Conservation (phyloP, 2,797 vertebrate species). For the Crax fasciolata region DNA sequence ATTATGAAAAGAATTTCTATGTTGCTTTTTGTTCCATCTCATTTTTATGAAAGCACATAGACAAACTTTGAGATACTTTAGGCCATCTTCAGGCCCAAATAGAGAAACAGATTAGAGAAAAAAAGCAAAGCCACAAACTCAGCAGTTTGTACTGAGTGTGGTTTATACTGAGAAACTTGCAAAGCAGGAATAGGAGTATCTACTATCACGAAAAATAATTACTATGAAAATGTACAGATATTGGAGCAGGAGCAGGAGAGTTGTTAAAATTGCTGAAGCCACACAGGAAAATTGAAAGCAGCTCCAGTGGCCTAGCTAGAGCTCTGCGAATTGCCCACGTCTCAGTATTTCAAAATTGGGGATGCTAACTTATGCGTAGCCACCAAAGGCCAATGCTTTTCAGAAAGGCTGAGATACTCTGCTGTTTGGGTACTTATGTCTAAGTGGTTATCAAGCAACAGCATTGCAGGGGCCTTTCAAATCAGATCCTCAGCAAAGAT, state of each 20-base stretch:
- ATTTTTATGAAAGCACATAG: not conserved
- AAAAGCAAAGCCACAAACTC: not conserved
- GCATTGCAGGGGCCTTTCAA: not conserved
- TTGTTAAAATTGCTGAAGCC: not conserved
- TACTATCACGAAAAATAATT: not conserved
- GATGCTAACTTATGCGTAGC: too few relatives aligned
- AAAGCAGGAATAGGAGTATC: not conserved
- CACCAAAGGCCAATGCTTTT: not conserved
- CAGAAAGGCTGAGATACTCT: not conserved
- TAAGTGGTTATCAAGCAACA: not conserved
- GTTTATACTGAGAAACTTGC: not conserved
- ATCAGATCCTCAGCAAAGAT: not conserved
- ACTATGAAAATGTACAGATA: not conserved
- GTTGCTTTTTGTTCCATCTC: not conserved
- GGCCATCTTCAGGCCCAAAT: not conserved
- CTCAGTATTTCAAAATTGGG: not conserved
- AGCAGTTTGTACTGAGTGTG: not conserved
- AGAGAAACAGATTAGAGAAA: not conserved
- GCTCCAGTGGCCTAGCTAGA: not conserved
- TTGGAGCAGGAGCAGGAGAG: not conserved
- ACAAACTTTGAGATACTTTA: not conserved
- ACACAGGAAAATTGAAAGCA: not conserved
- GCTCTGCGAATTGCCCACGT: not conserved
- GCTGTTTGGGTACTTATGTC: not conserved
- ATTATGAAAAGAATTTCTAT: not conserved